A percentile compares a stretch with the other conserved stretches of the same genome.
Conservation (phyloP, 2,113 vertebrate genomes). For the Centropristis striata region DNA sequence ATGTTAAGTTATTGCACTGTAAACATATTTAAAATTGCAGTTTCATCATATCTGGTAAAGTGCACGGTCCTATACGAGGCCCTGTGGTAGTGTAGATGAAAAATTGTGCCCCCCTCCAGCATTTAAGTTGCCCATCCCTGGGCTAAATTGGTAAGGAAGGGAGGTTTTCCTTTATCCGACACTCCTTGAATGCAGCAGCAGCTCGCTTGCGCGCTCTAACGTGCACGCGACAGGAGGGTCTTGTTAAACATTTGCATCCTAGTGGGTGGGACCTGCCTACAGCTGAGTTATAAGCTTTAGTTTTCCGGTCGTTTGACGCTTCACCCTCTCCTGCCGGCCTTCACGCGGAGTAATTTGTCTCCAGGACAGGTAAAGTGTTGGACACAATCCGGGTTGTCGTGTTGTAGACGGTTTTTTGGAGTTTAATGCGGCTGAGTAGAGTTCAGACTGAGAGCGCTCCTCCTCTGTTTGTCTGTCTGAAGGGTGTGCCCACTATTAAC, state of each 20-base stretch:
- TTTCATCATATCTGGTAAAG: too few relatives aligned
- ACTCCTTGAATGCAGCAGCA: too few relatives aligned
- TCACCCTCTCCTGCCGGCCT: not conserved
- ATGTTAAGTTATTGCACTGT: too few relatives aligned
- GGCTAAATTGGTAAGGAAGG: too few relatives aligned
- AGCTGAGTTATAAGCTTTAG: slow-evolving; percentile 12
- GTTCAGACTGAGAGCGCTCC: not conserved
- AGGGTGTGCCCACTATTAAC: slow-evolving; percentile 61
- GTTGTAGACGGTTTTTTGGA: not conserved
- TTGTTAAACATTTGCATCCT: not conserved
- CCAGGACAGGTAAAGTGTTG: slow-evolving; percentile 51
- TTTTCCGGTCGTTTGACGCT: not conserved
- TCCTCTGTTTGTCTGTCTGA: not conserved
- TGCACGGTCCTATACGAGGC: too few relatives aligned
- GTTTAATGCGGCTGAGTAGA: not conserved
- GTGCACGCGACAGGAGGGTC: too few relatives aligned
- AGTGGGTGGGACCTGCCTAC: slow-evolving; percentile 44
- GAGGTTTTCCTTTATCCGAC: too few relatives aligned
- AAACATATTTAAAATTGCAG: too few relatives aligned
- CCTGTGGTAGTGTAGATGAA: too few relatives aligned
- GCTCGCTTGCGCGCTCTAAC: too few relatives aligned
- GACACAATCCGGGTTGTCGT: accelerated
- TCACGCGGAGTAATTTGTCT: not conserved
- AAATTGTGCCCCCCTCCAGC: too few relatives aligned
- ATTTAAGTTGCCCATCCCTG: too few relatives aligned